Evolutionary conservation across 1,140 invertebrate genomes (phyloP), one percentile per base, ranked within the genome.

Genomic region (Trichoplusia ni): DNA sequence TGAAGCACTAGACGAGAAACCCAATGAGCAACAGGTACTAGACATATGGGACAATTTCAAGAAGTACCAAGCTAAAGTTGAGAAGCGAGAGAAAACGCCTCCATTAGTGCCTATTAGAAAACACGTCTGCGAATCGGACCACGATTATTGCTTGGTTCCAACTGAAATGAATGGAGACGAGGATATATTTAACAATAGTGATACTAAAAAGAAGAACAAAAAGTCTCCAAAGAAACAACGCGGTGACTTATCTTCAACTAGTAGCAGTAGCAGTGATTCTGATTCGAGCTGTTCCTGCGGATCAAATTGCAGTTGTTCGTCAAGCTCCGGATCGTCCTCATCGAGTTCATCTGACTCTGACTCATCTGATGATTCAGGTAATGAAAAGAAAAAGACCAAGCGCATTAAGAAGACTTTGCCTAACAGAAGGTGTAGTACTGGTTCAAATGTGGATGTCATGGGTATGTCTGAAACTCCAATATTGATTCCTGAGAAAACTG

Each of bases 1-100:
- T 31, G 65, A 73, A n/a, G 4, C 27, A 13, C 3, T 31, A 25
- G 67, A 82, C 27, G 86, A 88, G 54, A 84, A 89, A 71, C 81
- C 85, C 27, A 79, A 84, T 64, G 88, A 87, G 44, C 81, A 91
- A 56, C 76, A 86, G 68, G 90, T 92, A 27, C 77, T 90, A 61
- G 94, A 95, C n/a, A 96, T 96, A 78, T 96, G 95, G 95, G 94
- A 96, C 74, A 96, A 96, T 78, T 95, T 96, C 59, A 94, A 95
- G 79, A 93, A 93, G 21, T 94, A 94, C 77, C 92, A 94, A 69
- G 93, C 93, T 7, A 90, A 91, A 74, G 75, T 86, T 29, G 89
- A 91, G 58, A 90, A 90, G 69, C 83, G 79, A 73, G 84, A 91
- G 73, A 89, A 89, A 66, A 89, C 83, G 8, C 86, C 82, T 27